Percentiles rank a stretch among this genome's conserved stretches.
Conservation (phyloP, 2,113 vertebrate species). For the Calidris pygmaea region DNA sequence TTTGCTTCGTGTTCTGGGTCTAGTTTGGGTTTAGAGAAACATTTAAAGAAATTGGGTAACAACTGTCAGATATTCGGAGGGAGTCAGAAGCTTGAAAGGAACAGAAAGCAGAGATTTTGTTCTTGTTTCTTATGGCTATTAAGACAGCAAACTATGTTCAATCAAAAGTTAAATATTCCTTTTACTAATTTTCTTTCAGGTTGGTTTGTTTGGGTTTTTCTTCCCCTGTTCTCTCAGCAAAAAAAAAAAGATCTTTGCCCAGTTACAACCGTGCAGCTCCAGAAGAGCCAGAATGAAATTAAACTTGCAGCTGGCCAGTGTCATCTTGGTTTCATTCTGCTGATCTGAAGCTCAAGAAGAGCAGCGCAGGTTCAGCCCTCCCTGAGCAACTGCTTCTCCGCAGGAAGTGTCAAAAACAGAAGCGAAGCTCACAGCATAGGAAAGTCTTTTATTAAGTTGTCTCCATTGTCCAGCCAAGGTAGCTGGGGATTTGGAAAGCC, state of each 20-base stretch:
- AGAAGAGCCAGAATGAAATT: background rate
- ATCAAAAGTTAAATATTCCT: background rate
- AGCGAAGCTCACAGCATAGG: background rate
- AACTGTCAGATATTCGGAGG: background rate
- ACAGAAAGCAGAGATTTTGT: background rate
- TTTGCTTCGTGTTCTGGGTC: background rate
- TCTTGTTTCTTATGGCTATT: background rate
- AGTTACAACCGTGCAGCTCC: background rate
- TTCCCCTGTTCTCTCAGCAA: background rate
- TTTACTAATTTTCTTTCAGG: background rate
- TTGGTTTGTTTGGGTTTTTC: background rate
- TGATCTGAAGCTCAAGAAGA: background rate
- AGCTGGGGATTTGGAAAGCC: background rate
- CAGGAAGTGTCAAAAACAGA: conserved; percentile 18
- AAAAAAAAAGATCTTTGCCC: background rate
- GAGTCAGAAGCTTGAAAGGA: background rate
- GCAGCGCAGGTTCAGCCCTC: background rate
- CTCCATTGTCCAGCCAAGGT: background rate
- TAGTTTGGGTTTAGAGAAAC: background rate
- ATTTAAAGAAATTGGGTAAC: background rate
- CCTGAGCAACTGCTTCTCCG: background rate
- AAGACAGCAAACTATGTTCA: background rate
- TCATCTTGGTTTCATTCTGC: background rate
- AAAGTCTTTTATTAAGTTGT: background rate
- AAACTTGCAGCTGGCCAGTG: background rate